Evolutionary conservation across 2,888 invertebrate species (phyloP).

Genomic region (Blomia tropicalis): DNA sequence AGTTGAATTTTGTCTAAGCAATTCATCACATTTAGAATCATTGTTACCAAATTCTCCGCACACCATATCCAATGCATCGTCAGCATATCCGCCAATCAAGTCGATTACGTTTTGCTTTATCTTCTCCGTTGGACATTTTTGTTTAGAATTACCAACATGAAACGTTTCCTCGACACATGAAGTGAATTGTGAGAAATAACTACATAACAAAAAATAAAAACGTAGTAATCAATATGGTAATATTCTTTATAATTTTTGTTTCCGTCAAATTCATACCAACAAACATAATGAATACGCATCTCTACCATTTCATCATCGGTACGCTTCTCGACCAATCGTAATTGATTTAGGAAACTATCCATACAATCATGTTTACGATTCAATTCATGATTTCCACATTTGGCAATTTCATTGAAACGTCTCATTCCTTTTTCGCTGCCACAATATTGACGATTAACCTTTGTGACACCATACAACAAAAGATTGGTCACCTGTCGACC

Average conservation of each 20-base stretch:
- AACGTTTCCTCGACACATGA: not conserved
- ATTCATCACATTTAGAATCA: slow-evolving; percentile 5
- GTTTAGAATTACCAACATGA: not conserved
- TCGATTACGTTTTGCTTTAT: slow-evolving; percentile 2
- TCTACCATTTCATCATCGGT: slow-evolving; percentile 5
- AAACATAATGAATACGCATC: slow-evolving; percentile 14
- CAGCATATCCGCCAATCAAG: slow-evolving; percentile 13
- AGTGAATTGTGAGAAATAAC: slow-evolving; percentile 17
- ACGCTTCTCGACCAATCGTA: not conserved
- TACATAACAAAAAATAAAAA: not conserved
- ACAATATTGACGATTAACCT: slow-evolving; percentile 6
- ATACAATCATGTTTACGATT: slow-evolving; percentile 14
- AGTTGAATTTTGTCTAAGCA: not conserved
- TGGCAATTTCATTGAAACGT: not conserved
- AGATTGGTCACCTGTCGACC: slow-evolving; percentile 17
- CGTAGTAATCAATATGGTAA: not conserved
- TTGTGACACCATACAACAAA: slow-evolving; percentile 10
- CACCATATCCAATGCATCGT: slow-evolving; percentile 11
- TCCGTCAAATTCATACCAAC: slow-evolving; percentile 10
- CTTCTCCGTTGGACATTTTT: slow-evolving; percentile 10
- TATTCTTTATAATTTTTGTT: not conserved
- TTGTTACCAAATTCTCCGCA: slow-evolving; percentile 13
- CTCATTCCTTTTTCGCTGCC: not conserved
- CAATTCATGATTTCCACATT: slow-evolving; percentile 15
- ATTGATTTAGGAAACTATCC: slow-evolving; percentile 10